Conservation (phyloP, 2,888 invertebrate genomes). For the Pristionchus maxplancki region DNA sequence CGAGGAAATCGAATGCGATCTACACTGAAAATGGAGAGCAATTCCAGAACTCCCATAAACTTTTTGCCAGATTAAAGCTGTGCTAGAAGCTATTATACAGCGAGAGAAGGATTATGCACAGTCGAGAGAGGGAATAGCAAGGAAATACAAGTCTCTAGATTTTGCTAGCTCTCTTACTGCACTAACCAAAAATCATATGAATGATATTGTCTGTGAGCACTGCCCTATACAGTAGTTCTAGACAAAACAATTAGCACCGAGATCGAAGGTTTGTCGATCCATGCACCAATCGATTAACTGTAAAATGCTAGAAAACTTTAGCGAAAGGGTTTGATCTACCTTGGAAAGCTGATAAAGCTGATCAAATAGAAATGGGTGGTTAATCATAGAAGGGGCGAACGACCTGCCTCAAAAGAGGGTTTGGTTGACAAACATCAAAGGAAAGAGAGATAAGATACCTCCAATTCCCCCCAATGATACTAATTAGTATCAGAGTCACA, state of each 20-base stretch:
- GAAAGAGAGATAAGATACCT: conserved; percentile 15
- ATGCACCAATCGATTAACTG: background rate
- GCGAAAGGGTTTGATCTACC: background rate
- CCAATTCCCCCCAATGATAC: background rate
- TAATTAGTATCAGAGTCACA: background rate
- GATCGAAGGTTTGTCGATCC: background rate
- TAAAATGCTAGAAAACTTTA: background rate
- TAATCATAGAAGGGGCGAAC: conserved; percentile 27
- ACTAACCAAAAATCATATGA: too few relatives aligned
- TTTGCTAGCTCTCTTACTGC: too few relatives aligned
- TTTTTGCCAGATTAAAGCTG: background rate
- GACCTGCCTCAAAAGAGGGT: background rate
- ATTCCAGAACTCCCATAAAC: background rate
- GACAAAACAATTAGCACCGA: too few relatives aligned
- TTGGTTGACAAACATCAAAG: conserved; percentile 9
- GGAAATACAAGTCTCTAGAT: background rate
- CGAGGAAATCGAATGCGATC: background rate
- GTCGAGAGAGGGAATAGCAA: background rate
- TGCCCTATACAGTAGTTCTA: too few relatives aligned
- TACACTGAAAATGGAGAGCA: background rate
- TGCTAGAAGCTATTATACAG: background rate
- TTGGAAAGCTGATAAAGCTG: conserved; percentile 2
- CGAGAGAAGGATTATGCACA: background rate
- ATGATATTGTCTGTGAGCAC: too few relatives aligned
- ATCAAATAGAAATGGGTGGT: background rate